phyloP scores from a whole-genome alignment of 1,140 invertebrate species.

The Drosophila tropicalis region DNA sequence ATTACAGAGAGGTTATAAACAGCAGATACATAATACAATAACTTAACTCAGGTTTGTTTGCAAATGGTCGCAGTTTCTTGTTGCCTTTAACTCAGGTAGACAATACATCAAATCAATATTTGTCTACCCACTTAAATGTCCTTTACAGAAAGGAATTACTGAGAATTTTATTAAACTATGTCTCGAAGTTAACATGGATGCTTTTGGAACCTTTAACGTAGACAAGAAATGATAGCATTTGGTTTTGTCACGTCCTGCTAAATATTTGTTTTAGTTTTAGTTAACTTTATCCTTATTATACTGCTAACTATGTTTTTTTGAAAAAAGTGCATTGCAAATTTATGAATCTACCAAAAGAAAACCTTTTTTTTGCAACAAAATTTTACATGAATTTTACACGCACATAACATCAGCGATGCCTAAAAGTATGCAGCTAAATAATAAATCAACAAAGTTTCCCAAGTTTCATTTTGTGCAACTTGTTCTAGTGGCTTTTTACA shows the following conservation, averaged over 20 bases:
- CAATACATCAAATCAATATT: background rate
- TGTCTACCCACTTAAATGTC: too few relatives aligned
- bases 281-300: too few relatives aligned
- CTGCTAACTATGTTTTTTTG: too few relatives aligned
- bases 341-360: background rate
- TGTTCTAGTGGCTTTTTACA: too few relatives aligned
- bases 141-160: too few relatives aligned
- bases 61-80: background rate
- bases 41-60: background rate
- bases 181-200: too few relatives aligned
- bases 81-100: background rate
- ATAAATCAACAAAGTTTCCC: background rate
- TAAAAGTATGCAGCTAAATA: slow-evolving; percentile 7
- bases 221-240: too few relatives aligned
- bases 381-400: slow-evolving; percentile 2
- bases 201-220: too few relatives aligned
- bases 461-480: too few relatives aligned
- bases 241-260: too few relatives aligned
- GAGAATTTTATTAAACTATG: too few relatives aligned
- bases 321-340: background rate
- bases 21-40: background rate
- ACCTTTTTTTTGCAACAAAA: background rate
- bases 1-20: background rate
- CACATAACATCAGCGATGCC: background rate
- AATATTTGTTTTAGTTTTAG: background rate